phyloP scores from a whole-genome alignment of 2,888 invertebrate species.

The Agonum fuliginosum region DNA sequence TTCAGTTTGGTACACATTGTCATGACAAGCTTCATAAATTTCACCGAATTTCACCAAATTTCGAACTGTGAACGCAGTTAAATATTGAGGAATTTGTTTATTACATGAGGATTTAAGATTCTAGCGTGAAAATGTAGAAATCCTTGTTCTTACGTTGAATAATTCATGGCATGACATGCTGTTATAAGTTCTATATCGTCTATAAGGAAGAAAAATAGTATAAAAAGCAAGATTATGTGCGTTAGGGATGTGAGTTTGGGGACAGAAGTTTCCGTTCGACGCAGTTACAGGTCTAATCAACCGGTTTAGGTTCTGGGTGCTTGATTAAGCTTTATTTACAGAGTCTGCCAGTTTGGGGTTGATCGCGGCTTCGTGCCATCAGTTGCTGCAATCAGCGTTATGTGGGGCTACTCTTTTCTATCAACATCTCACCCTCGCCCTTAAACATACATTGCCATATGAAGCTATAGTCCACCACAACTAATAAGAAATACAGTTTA shows the following conservation, averaged over 20 bases:
- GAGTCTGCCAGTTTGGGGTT: slow-evolving; percentile 43
- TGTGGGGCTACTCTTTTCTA: slow-evolving; percentile 50
- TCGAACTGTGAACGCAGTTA: background rate
- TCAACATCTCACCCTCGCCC: slow-evolving; percentile 37
- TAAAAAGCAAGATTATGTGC: slow-evolving; percentile 17
- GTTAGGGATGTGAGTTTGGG: slow-evolving; percentile 5
- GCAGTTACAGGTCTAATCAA: slow-evolving; percentile 55
- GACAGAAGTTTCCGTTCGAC: background rate
- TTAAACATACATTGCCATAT: slow-evolving; percentile 5
- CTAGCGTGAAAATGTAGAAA: background rate
- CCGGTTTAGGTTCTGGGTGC: slow-evolving; percentile 55
- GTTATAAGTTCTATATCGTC: slow-evolving; percentile 2
- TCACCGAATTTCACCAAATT: no score
- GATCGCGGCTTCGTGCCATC: slow-evolving; percentile 47
- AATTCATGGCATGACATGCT: slow-evolving; percentile 20
- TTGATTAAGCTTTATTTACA: slow-evolving; percentile 58
- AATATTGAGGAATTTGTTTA: background rate
- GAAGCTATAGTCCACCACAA: background rate
- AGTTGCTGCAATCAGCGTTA: slow-evolving; percentile 51
- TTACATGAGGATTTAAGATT: background rate
- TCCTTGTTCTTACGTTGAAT: slow-evolving; percentile 24
- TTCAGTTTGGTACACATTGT: no score
- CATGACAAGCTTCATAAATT: no score
- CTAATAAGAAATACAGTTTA: slow-evolving; percentile 13
- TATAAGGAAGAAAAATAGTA: slow-evolving; percentile 21